Percentiles rank a stretch among this genome's conserved stretches.
Conservation (phyloP, 2,113 vertebrate species). For the Arothron firmamentum region DNA sequence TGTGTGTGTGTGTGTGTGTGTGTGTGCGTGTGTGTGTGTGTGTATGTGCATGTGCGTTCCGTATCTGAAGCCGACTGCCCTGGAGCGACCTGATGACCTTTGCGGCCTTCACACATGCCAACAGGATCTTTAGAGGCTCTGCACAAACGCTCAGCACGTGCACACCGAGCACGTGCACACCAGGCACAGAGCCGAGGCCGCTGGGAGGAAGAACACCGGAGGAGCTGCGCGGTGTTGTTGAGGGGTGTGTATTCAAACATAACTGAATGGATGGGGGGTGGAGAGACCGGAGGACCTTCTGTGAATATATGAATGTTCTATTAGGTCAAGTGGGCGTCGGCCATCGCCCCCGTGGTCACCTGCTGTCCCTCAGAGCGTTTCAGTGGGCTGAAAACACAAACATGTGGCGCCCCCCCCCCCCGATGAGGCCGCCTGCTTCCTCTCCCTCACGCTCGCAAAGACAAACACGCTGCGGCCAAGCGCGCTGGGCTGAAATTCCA, state of each 20-base stretch:
- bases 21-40: too few relatives aligned
- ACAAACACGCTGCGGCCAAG: not conserved
- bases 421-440: too few relatives aligned
- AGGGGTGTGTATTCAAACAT: conserved; percentile 45
- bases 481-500: conserved; percentile 13
- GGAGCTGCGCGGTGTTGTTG: conserved; percentile 3
- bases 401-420: too few relatives aligned
- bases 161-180: conserved; percentile 39
- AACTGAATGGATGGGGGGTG: conserved; percentile 27
- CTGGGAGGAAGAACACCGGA: not conserved
- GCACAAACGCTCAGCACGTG: conserved; percentile 24
- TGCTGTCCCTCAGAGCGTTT: not conserved
- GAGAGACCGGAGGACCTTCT: conserved; percentile 40
- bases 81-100: conserved; percentile 33
- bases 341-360: conserved; percentile 37
- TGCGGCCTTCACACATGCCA: conserved; percentile 25
- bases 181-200: conserved; percentile 28
- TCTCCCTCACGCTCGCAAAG: conserved; percentile 1
- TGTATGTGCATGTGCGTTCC: too few relatives aligned
- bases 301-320: conserved; percentile 60
- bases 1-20: too few relatives aligned
- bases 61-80: not conserved
- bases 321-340: conserved; percentile 50
- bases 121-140: not conserved
- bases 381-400: conserved; percentile 1